Evolutionary conservation across 2,888 invertebrate genomes (phyloP), one percentile per base, ranked within the genome.

Genomic region (Yponomeuta evonymella): DNA sequence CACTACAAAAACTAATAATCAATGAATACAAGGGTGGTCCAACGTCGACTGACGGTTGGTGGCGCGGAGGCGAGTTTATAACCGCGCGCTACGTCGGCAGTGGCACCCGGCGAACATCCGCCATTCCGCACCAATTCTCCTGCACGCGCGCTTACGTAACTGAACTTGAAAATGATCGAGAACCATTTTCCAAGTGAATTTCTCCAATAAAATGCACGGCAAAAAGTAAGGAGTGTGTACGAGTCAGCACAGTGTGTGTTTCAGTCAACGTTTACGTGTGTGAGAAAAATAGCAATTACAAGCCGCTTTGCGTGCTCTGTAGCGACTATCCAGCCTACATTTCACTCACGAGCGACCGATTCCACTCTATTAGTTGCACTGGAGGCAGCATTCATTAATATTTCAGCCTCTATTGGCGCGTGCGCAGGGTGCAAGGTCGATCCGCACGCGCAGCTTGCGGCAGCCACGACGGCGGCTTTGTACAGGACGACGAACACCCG

Each of bases 91-190:
- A 87, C 88, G 85, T 86, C 84, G 81, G 68, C 67, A 72, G 71
- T 71, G 87, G 85, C 87, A 89, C 87, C 87, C 89, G 89, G 87
- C 89, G 87, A 88, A 90, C 90, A 92, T 93, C 93, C 92, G 93
- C 91, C 86, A 92, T 93, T 93, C 93, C 90, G 93, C 93, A 91
- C 92, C 86, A 91, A 86, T 92, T 92, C 92, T 87, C 87, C 83
- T 79, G 86, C 90, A 91, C 90, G 89, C 90, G 88, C 81, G 84
- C 92, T 93, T 92, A 93, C 79, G 90, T 93, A 92, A 93, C 89
- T 90, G 92, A 92, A 92, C 93, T 92, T 93, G 91, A 92, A 92
- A 88, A 92, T 91, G 86, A 89, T 90, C 87, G 83, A 89, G 89
- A 90, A 90, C 86, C 84, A 88, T 92, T 92, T 93, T 92, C 92